These are phyloP conservation scores for Lutjanus campechanus DNA, from an alignment of 2,797 vertebrate genomes.

Conservation along the genomic window DNA sequence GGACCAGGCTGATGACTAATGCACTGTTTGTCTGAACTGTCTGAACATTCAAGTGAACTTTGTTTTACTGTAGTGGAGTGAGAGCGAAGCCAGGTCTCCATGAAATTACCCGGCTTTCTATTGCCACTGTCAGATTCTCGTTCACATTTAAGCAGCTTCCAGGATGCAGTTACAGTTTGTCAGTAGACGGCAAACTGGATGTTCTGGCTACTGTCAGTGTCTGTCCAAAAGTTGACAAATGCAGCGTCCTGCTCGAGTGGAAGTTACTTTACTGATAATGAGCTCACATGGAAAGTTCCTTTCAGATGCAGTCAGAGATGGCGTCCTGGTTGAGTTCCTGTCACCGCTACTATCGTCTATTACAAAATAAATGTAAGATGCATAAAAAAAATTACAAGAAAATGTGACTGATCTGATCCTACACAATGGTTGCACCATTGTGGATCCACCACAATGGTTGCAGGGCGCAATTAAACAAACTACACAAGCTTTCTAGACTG, in stretches of 20 bases:
- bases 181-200: conserved; percentile 8
- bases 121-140: conserved; percentile 24
- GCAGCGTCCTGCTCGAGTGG: neutral
- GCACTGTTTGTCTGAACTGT: conserved; percentile 51
- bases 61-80: conserved; percentile 20
- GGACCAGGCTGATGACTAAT: conserved; percentile 20
- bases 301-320: neutral
- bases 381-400: no score
- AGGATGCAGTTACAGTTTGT: conserved; percentile 35
- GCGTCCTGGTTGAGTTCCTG: neutral
- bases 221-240: neutral
- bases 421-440: no score
- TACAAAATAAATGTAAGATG: neutral
- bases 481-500: no score
- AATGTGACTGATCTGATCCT: no score
- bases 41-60: conserved; percentile 43
- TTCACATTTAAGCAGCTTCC: conserved; percentile 39
- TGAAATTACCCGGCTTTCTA: conserved; percentile 27
- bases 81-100: conserved; percentile 32
- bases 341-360: neutral
- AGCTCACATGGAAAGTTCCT: neutral
- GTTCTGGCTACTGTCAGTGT: conserved; percentile 1
- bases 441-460: no score
- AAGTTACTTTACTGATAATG: neutral
- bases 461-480: no score